Base-by-base conservation (phyloP, 2,888 invertebrate species). In the Pandemis corylana region DNA sequence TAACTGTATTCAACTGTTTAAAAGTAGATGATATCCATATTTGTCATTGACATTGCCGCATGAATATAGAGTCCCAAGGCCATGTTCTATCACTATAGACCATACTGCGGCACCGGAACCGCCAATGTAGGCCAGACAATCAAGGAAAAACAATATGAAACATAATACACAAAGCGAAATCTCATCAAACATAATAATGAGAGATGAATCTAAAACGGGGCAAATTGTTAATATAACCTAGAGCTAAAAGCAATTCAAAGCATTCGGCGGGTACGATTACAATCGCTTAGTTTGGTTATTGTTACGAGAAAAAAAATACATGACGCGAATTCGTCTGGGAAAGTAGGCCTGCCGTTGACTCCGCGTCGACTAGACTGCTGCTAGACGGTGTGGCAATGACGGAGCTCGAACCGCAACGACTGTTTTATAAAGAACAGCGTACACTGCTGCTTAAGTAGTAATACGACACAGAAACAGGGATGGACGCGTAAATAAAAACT, bases 321-420 rank as follows among this genome's bases (percentile, higher is more conserved):
- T 82, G 87, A 87, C 86, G 83, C 81, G 82, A 84, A 81, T 84
- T 82, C 79, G 85, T 80, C 84, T 87, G 87, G 80, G 92, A 93
- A 93, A 93, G 94, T 93, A 85, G 92, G 89, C 86, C 88, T 90
- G 91, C 83, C 90, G 86, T 86, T 88, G 90, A 87, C 89, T 91
- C 83, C 79, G 77, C 36, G 42, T 72, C 83, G 90, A 88, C 93
- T 91, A 94, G 94, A 94, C 94, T 84, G 87, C 79, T 83, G 82
- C 87, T 86, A 93, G 93, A 93, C 93, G 80, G 80, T 77, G 70
- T 62, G 75, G 70, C 70, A 53, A 62, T 53, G 61, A 77, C 77
- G 71, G 74, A 71, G 77, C 76, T 77, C 79, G 68, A 13, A 62
- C 76, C 76, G 59, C 76, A 78, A 80, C 56, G 20, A 53, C 41